A percentile compares a stretch with the other conserved stretches of the same genome.
Conservation (phyloP, 2,888 invertebrate genomes). For the Eupithecia abbreviata region DNA sequence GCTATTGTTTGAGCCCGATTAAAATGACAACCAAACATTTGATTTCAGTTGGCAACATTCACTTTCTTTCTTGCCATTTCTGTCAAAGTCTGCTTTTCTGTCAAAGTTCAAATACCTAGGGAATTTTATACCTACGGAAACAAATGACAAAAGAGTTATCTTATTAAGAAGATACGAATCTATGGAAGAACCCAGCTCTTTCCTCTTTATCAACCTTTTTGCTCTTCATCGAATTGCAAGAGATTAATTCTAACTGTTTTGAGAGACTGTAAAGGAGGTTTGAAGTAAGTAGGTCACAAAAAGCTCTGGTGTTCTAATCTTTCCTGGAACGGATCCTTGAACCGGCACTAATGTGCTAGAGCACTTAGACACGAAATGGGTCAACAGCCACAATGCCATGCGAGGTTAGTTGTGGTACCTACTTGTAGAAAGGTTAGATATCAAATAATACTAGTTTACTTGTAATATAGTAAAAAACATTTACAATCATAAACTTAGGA, state of each 20-base stretch:
- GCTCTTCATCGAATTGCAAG: neutral
- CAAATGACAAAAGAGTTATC: neutral
- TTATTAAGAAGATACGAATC: too few species aligned
- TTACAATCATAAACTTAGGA: too few species aligned
- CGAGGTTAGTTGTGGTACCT: slow-evolving; percentile 21
- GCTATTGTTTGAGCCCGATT: neutral
- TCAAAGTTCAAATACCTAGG: neutral
- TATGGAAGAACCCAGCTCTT: neutral
- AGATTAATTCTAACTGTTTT: neutral
- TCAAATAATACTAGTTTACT: neutral
- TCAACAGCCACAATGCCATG: slow-evolving; percentile 23
- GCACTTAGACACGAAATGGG: slow-evolving; percentile 33
- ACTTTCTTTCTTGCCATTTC: neutral
- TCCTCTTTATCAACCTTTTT: neutral
- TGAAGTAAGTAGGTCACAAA: neutral
- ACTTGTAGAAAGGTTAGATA: neutral
- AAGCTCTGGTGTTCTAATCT: neutral
- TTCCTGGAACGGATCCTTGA: slow-evolving; percentile 21
- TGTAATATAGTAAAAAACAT: neutral
- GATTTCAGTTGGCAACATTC: neutral
- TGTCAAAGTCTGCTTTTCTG: neutral
- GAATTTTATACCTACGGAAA: neutral
- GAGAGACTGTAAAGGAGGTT: neutral
- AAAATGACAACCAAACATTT: neutral
- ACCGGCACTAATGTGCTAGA: slow-evolving; percentile 24